Percentiles rank a stretch among this genome's conserved stretches.
These are phyloP conservation scores for Steatocranus sp. DNA, from an alignment of 2,797 vertebrate genomes.

Conservation along the genomic window DNA sequence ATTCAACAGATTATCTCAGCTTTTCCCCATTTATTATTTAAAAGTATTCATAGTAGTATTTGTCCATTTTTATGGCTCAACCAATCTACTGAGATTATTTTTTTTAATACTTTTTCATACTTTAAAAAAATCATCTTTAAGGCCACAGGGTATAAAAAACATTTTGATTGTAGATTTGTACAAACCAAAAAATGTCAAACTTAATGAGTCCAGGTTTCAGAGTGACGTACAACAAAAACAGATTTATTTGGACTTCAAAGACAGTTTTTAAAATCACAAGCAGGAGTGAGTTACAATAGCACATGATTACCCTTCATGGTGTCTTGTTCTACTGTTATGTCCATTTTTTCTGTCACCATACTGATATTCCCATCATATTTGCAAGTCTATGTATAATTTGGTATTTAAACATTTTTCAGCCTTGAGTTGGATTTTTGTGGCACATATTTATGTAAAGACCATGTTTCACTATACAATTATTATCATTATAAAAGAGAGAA, in stretches of 20 bases:
- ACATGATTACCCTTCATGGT: background rate
- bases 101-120: accelerated
- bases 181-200: background rate
- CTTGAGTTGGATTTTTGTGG: accelerated
- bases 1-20: background rate
- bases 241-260: background rate
- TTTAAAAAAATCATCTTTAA: background rate
- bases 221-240: background rate
- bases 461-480: background rate
- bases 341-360: background rate
- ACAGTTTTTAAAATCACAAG: background rate
- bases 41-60: background rate
- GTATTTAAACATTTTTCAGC: accelerated
- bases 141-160: background rate
- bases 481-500: background rate
- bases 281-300: background rate
- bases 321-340: background rate
- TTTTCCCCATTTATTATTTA: background rate
- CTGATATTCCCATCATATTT: background rate
- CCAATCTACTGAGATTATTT: background rate
- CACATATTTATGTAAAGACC: background rate
- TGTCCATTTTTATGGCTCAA: background rate
- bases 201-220: accelerated
- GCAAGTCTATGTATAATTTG: background rate
- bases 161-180: accelerated